A percentile compares a stretch with the other conserved stretches of the same genome.
These are phyloP conservation scores for Epinotia bilunana DNA, from an alignment of 2,888 invertebrate species.

Conservation along the genomic window DNA sequence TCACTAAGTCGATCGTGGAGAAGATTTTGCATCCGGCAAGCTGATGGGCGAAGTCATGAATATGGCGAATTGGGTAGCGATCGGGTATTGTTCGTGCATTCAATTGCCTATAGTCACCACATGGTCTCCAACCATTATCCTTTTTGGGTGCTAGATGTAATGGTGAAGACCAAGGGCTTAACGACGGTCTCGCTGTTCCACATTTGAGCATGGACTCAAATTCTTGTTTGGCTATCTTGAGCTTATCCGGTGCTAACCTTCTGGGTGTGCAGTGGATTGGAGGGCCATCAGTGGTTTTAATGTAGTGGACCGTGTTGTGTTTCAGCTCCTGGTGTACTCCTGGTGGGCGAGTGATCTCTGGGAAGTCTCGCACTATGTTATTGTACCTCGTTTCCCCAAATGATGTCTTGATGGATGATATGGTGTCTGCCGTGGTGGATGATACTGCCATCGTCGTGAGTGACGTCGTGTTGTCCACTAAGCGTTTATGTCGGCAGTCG, in stretches of 20 bases:
- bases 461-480: neutral
- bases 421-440: neutral
- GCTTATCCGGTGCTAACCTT: neutral
- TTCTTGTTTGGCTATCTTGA: neutral
- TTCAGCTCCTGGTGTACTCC: neutral
- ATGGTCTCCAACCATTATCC: too few relatives aligned
- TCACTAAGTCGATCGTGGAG: too few relatives aligned
- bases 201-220: conserved; percentile 5
- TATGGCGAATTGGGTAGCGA: too few relatives aligned
- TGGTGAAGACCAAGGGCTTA: too few relatives aligned
- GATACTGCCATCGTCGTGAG: conserved; percentile 1
- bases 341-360: conserved; percentile 12
- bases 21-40: too few relatives aligned
- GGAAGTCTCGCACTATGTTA: neutral
- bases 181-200: too few relatives aligned
- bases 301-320: conserved; percentile 14
- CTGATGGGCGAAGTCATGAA: too few relatives aligned
- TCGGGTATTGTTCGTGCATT: too few relatives aligned
- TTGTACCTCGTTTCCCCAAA: neutral
- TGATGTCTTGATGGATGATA: conserved; percentile 11
- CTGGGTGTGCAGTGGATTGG: conserved; percentile 12
- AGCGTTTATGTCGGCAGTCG: neutral
- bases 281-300: conserved; percentile 5
- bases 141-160: too few relatives aligned
- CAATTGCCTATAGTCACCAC: too few relatives aligned